A percentile compares a stretch with the other conserved stretches of the same genome.
These are phyloP conservation scores for Paguma larvata DNA, from an alignment of 2,797 vertebrate species.

Conservation along the genomic window DNA sequence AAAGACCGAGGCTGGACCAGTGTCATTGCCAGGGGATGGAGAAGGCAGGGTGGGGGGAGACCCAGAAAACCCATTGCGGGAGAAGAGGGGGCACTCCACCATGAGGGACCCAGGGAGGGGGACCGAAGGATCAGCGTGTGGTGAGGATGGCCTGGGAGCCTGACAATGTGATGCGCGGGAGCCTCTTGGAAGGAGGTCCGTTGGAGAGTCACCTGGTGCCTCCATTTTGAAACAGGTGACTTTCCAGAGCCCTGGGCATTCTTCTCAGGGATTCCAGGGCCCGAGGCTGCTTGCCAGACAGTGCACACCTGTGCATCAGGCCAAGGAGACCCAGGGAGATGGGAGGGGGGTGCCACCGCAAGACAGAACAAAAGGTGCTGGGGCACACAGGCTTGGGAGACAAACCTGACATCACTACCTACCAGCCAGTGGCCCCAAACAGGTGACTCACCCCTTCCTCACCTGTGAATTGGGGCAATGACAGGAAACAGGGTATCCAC, in stretches of 20 bases:
- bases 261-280: not conserved
- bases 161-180: not conserved
- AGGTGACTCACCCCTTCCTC: not conserved
- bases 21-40: fast-evolving
- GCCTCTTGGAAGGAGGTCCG: not conserved
- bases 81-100: too few species aligned
- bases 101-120: not conserved
- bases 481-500: too few species aligned
- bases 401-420: not conserved
- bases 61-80: fast-evolving
- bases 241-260: not conserved
- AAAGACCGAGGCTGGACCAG: slow-evolving; percentile 80
- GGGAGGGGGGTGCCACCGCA: fast-evolving
- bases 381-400: not conserved
- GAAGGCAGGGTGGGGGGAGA: not conserved
- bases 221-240: not conserved
- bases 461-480: not conserved
- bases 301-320: not conserved
- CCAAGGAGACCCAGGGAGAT: not conserved
- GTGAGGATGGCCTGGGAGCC: not conserved
- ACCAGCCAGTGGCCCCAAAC: too few species aligned
- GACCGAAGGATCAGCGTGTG: fast-evolving
- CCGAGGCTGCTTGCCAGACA: not conserved
- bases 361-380: too few species aligned
- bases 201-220: not conserved